Evolutionary conservation across 37 sponge, comb jelly and placozoan species (phyloP).

Genomic region (Crambe crambe): DNA sequence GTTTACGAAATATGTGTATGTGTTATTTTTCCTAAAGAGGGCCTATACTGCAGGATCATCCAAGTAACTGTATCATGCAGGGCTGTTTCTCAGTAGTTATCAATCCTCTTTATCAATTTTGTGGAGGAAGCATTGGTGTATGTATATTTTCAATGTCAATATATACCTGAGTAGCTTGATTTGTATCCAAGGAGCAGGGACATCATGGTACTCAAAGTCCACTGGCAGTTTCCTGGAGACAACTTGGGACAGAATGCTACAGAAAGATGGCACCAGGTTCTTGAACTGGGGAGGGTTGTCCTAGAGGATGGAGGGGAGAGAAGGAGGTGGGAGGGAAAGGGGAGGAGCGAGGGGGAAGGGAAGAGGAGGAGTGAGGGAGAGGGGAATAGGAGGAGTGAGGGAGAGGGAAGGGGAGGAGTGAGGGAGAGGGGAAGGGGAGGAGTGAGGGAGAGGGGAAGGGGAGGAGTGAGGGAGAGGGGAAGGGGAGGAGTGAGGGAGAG

Average conservation of each 20-base stretch:
- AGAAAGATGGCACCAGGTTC: slow-evolving; percentile 63
- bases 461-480: not conserved
- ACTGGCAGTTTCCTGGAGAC: slow-evolving; percentile 57
- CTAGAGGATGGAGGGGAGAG: slow-evolving; percentile 39
- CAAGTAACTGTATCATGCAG: too few relatives aligned
- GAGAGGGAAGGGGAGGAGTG: not conserved
- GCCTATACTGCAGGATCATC: too few relatives aligned
- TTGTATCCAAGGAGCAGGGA: slow-evolving; percentile 91
- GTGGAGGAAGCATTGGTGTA: too few relatives aligned
- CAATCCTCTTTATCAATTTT: not conserved
- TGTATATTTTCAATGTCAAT: not conserved
- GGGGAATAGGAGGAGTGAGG: not conserved
- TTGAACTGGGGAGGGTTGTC: slow-evolving; percentile 65
- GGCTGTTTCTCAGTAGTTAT: too few relatives aligned
- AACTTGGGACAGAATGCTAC: slow-evolving; percentile 68
- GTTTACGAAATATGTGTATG: too few relatives aligned
- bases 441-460: not conserved
- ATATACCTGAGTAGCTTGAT: slow-evolving; percentile 62
- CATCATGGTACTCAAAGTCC: slow-evolving; percentile 92
- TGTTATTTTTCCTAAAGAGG: too few relatives aligned
- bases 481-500: slow-evolving; percentile 3
- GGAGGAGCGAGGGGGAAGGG: not conserved
- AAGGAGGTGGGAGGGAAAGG: not conserved
- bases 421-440: not conserved
- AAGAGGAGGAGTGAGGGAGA: not conserved